Percentiles rank a stretch among this genome's conserved stretches.
Evolutionary conservation across 2,113 vertebrate genomes (phyloP).

Genomic region (Rhea pennata): DNA sequence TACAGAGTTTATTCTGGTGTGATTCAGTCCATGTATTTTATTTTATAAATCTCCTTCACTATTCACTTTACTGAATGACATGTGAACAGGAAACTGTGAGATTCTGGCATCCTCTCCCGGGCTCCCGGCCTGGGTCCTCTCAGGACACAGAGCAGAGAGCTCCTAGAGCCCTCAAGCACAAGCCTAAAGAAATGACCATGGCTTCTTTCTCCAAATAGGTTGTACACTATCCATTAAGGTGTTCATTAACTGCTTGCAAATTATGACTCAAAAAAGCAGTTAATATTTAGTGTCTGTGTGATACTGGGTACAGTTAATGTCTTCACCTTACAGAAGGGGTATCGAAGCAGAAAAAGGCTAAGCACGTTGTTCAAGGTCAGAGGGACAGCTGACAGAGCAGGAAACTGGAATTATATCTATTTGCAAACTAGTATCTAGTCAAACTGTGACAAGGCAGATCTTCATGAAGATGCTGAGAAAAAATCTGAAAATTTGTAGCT

Average conservation of each 20-base stretch:
- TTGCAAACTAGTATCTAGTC: background rate
- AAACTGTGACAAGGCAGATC: background rate
- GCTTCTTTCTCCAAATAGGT: background rate
- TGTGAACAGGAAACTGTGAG: background rate
- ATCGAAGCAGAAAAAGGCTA: background rate
- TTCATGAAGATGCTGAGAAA: background rate
- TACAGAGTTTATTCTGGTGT: background rate
- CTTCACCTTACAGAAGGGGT: background rate
- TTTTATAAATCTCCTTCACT: background rate
- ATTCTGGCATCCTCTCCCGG: background rate
- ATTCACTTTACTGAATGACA: background rate
- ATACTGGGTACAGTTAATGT: background rate
- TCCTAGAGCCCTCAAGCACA: background rate
- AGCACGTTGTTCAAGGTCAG: background rate
- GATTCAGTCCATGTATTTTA: background rate
- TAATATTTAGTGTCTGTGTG: constrained; percentile 32
- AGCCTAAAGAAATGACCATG: background rate
- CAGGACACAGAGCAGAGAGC: background rate
- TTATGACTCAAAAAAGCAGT: constrained; percentile 15
- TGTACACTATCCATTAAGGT: background rate
- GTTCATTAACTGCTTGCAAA: constrained; percentile 37
- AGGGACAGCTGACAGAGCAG: background rate
- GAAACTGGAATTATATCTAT: background rate
- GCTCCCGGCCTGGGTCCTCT: background rate
- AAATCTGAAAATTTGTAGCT: background rate